These are phyloP conservation scores for Nipponia nippon DNA, from an alignment of 2,113 vertebrate genomes.

Conservation along the genomic window DNA sequence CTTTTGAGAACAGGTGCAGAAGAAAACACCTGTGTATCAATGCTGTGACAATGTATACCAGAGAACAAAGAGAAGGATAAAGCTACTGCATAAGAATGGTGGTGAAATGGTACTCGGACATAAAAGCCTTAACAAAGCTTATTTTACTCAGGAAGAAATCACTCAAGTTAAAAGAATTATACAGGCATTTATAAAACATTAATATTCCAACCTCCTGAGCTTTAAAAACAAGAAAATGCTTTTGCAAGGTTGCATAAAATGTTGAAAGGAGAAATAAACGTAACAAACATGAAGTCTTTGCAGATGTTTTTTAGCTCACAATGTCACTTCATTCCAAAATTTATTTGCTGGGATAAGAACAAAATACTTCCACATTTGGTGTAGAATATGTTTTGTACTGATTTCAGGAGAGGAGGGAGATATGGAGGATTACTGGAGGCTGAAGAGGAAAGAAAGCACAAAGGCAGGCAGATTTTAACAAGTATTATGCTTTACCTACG, in stretches of 20 bases:
- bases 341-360: neutral
- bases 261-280: neutral
- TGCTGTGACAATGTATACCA: neutral
- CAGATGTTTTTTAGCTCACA: neutral
- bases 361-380: neutral
- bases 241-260: neutral
- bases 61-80: neutral
- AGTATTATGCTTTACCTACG: neutral
- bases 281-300: neutral
- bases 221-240: neutral
- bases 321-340: neutral
- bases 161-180: neutral
- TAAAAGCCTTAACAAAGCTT: neutral
- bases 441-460: neutral
- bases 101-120: neutral
- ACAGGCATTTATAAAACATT: neutral
- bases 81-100: neutral
- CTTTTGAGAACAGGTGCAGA: neutral
- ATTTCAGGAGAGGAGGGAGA: neutral
- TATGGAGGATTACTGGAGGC: accelerated
- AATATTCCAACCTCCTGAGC: neutral
- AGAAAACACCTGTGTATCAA: neutral
- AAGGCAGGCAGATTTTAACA: neutral
- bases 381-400: neutral
- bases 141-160: neutral